Evolutionary conservation across 2,888 invertebrate genomes (phyloP).

Genomic region (Drosophila subquinaria): DNA sequence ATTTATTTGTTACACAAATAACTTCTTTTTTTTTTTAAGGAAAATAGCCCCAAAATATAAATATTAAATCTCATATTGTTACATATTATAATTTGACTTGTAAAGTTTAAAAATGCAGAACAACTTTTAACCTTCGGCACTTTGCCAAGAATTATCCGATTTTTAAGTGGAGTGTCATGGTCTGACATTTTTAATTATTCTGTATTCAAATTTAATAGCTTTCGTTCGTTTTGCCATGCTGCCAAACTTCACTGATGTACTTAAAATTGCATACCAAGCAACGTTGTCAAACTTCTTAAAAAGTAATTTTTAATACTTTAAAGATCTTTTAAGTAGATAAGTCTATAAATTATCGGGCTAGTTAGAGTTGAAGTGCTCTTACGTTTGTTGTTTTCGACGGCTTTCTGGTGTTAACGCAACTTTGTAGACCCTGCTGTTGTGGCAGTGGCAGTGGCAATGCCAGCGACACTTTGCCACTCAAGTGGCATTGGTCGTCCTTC

Average conservation of each 20-base stretch:
- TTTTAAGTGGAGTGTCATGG: no score
- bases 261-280: neutral
- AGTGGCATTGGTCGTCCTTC: slow-evolving; percentile 37
- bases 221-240: neutral
- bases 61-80: no score
- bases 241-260: neutral
- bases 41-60: no score
- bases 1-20: no score
- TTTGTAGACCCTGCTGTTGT: slow-evolving; percentile 16
- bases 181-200: no score
- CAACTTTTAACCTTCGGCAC: no score
- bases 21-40: no score
- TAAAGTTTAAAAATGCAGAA: no score
- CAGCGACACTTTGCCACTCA: slow-evolving; percentile 32
- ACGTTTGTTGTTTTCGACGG: slow-evolving; percentile 14
- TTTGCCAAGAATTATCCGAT: no score
- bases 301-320: neutral
- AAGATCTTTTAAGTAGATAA: neutral
- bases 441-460: slow-evolving; percentile 5
- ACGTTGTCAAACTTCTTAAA: slow-evolving; percentile 12
- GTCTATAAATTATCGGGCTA: neutral
- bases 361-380: slow-evolving; percentile 11
- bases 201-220: no score
- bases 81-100: no score
- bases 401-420: slow-evolving; percentile 34